Percentiles rank a stretch among this genome's conserved stretches.
phyloP scores from a whole-genome alignment of 2,113 vertebrate species.

The Malaclemys terrapin region DNA sequence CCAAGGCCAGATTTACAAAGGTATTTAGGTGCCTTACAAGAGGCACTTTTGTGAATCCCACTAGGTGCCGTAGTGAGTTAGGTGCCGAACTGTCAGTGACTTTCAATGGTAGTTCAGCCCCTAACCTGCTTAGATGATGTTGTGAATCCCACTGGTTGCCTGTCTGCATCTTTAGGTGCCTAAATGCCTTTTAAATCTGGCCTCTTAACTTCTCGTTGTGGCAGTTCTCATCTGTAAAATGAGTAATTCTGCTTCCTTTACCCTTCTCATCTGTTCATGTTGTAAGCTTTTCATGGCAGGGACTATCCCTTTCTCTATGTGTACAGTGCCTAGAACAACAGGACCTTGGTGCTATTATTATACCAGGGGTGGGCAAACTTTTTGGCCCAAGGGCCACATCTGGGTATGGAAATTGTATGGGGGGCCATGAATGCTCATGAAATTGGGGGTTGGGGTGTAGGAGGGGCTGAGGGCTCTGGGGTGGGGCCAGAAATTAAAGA shows the following conservation, averaged over 20 bases:
- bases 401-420: no score
- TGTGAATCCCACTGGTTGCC: background rate
- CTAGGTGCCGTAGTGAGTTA: background rate
- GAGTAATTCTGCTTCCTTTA: no score
- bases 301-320: background rate
- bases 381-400: no score
- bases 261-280: background rate
- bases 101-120: background rate
- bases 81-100: background rate
- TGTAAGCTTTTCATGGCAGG: background rate
- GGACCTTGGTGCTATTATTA: background rate
- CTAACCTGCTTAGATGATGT: background rate
- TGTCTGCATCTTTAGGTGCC: background rate
- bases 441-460: no score
- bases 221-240: no score
- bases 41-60: background rate
- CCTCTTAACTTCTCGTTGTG: background rate
- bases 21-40: rapidly evolving
- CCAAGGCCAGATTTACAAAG: background rate
- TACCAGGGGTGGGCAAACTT: no score
- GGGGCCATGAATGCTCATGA: no score
- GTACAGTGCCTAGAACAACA: background rate
- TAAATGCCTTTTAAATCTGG: background rate
- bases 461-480: no score
- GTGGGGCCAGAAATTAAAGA: no score